These are phyloP conservation scores for Electrona antarctica DNA, from an alignment of 2,113 vertebrate species.

Conservation along the genomic window DNA sequence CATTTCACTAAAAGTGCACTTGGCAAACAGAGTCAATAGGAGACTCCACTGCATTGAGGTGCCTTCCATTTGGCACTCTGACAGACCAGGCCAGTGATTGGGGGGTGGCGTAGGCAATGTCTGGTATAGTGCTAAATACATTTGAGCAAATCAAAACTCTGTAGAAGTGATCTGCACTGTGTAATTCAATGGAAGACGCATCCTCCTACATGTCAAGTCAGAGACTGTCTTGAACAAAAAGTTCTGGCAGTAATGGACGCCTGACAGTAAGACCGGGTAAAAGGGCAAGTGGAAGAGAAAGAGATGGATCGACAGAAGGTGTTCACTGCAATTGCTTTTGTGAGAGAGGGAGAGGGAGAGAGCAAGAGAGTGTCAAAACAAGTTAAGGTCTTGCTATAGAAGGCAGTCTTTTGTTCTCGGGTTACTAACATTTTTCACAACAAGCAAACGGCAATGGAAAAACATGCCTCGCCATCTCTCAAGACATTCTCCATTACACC, in stretches of 20 bases:
- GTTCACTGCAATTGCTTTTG: conserved; percentile 51
- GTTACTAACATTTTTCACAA: conserved; percentile 50
- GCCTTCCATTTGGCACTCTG: conserved; percentile 33
- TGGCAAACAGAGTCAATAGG: conserved; percentile 27
- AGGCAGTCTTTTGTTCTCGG: conserved; percentile 45
- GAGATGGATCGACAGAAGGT: conserved; percentile 4
- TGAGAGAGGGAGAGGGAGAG: conserved; percentile 13
- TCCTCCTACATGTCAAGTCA: conserved; percentile 53
- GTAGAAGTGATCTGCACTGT: conserved; percentile 40
- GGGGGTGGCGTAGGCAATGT: background rate
- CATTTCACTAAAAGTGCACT: conserved; percentile 62
- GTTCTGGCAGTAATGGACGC: conserved; percentile 24
- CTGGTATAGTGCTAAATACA: conserved; percentile 36
- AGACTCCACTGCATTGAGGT: conserved; percentile 26
- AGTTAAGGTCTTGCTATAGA: conserved; percentile 20
- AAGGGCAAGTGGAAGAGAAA: conserved; percentile 25
- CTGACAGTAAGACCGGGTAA: background rate
- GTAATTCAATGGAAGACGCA: conserved; percentile 63
- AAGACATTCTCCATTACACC: conserved; percentile 53
- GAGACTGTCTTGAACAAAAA: conserved; percentile 36
- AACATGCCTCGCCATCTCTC: conserved; percentile 35
- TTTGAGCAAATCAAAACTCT: conserved; percentile 50
- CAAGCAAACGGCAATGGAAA: conserved; percentile 37
- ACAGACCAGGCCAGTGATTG: conserved; percentile 21
- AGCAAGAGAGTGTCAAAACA: conserved; percentile 35